Evolutionary conservation across 1,140 invertebrate genomes (phyloP), one percentile per base, ranked within the genome.

Genomic region (Drosophila chauvacae): DNA sequence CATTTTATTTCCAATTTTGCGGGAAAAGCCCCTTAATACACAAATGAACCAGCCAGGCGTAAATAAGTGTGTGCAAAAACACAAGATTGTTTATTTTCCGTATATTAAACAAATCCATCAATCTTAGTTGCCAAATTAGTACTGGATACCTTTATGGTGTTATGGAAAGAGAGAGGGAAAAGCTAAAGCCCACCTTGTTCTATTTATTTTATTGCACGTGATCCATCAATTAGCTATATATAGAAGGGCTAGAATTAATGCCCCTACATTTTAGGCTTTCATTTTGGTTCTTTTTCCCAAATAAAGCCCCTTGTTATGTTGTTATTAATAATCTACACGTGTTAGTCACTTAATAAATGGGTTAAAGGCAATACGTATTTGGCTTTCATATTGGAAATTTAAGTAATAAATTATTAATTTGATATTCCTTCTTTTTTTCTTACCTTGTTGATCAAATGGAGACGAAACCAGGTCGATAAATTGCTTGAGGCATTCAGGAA

Each of bases 191-290:
- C 44, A 50, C 35, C 23, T 33, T 42, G 28, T 28, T 44, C 16
- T 30, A 33, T n/a, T 48, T 47, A 28, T 39, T 41, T 33, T 61
- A 64, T n/a, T 28, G 11, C 50, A n/a, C 39, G 39, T 47, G 33
- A 69, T 66, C 63, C 50, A 70, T 69, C 35, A 55, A 47, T 71
- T 33, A 68, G 37, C 63, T 70, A 53, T 44, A 69, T 44, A 53
- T 66, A 66, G 48, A 44, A 55, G 20, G 39, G 39, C 30, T 11
- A 9, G n/a, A 23, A 50, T 66, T 51, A 33, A 53, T 65, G 30
- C 33, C 57, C 18, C 16, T 35, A 14, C 30, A 16, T 53, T 42
- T 51, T 11, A 16, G 16, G 6, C 33, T 56, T 57, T 57, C 61
- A 41, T 33, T 20, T 28, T 20, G 50, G 6, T 57, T 56, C 26